Base-by-base conservation (phyloP, 2,113 vertebrate genomes). In the Girardinichthys multiradiatus region DNA sequence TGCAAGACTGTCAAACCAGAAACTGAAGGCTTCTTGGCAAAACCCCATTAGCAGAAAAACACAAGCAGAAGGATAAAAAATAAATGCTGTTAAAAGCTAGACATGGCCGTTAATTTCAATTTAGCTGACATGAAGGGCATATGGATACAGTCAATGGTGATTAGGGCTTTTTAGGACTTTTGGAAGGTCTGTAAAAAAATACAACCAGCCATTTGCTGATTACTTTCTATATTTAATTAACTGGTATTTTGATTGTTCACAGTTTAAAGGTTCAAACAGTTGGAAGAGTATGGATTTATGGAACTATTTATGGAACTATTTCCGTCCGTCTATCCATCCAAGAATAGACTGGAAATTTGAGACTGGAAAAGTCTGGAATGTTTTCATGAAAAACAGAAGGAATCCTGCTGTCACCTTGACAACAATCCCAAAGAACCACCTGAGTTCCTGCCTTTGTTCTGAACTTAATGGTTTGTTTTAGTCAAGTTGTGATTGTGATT, bases 351-450 rank as follows among this genome's bases (percentile, higher is more conserved):
- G 37, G 10, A 39, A 39, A 54, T 80, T 33, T 72, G 39, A 70
- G 29, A 17, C 0, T 12, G 14, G 39, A 51, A 24, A 51, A 24
- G 8, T 51, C 48, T 51, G 48, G 17, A 51, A 51, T 39, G 77
- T 39, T 67, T 17, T 33, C 51, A 68, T 4, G 2, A 72, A 65
- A 70, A 57, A 76, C 54, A n/a, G 72, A 45, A 59, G 30, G 51
- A n/a, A 28, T 51, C 77, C 48, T 45, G 42, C 42, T 19, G 74
- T 89, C 82, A 86, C 84, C 81, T 74, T 75, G 86, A 91, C 85
- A 79, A 85, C 84, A 61, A 63, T 74, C 59, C 62, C 74, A 61
- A 64, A 33, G 48, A 68, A 57, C 59, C 64, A 66, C 82, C 70
- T 75, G 63, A 3, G 57, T 84, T 74, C 87, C 80, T 89, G 76